Conservation (phyloP, 2,888 invertebrate genomes). For the Plemyria rubiginata region DNA sequence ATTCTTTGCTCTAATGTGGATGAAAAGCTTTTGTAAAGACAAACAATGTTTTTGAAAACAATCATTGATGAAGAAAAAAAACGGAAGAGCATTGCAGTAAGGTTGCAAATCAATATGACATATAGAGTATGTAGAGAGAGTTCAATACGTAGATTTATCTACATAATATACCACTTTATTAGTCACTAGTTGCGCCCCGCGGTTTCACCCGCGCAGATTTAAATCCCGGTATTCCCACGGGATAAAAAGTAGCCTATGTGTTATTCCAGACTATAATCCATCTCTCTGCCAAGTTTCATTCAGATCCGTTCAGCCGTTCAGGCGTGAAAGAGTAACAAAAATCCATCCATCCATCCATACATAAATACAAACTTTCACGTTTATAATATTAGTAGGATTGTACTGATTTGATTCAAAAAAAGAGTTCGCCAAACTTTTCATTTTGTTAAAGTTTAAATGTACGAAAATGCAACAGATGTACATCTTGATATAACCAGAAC, state of each 20-base stretch:
- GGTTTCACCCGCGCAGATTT: too few relatives aligned
- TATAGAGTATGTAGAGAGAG: neutral
- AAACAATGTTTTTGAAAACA: slow-evolving; percentile 1
- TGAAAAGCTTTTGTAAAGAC: slow-evolving; percentile 19
- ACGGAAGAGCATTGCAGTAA: neutral
- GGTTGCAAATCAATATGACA: slow-evolving; percentile 7
- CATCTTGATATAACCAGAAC: neutral
- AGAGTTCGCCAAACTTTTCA: neutral
- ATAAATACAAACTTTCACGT: too few relatives aligned
- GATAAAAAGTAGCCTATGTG: too few relatives aligned
- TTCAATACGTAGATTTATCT: neutral
- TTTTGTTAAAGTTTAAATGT: neutral
- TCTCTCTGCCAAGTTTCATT: too few relatives aligned
- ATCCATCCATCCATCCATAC: too few relatives aligned
- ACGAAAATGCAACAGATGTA: neutral
- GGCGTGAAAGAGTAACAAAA: too few relatives aligned
- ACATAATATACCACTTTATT: too few relatives aligned
- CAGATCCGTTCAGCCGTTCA: too few relatives aligned
- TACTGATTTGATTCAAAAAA: neutral
- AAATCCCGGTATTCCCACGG: too few relatives aligned
- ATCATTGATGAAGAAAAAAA: neutral
- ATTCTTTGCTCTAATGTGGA: neutral
- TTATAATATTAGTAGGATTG: too few relatives aligned
- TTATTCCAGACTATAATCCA: too few relatives aligned
- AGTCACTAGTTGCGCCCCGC: too few relatives aligned